Evolutionary conservation across 2,888 invertebrate genomes (phyloP), one percentile per base, ranked within the genome.

Genomic region (Pseudococcus viburni): DNA sequence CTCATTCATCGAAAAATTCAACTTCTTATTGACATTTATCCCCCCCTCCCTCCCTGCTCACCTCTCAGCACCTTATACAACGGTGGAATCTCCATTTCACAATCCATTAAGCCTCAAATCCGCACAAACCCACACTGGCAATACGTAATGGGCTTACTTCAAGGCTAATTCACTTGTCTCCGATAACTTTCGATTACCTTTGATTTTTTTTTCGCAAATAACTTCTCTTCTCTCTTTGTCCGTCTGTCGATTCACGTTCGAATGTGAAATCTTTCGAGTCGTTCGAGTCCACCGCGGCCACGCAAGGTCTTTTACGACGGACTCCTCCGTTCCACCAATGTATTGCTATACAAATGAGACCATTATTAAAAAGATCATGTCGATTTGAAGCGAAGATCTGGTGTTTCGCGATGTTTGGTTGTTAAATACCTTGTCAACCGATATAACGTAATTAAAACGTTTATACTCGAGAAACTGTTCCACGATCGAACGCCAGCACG

Each of bases 391-490:
- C 33, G 39, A 9, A 80, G 80, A 73, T 73, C 68, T 73, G 12
- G 68, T 73, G n/a, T 73, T 73, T 33, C 12, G 68, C 68, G 68
- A 73, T 73, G 68, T 73, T 42, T 80, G 80, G 80, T 80, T 80
- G 80, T 80, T 80, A 42, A 80, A 80, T 80, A 80, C 42, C 80
- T 80, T 80, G 80, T 80, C 80, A 80, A 80, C 42, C 80, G 80
- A 80, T 80, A 80, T 80, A 80, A 80, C 80, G 80, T 80, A 80
- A 80, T 80, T 80, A 80, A 80, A 80, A 80, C 80, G 17, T 42
- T 80, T 42, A 46, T 42, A 6, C 26, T 33, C 11, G n/a, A 33
- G 26, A 39, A 80, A 80, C 80, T n/a, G 46, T 46, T 11, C 80
- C 80, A 80, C 80, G 80, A 80, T 12, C 42, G 42, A 42, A 19